These are phyloP conservation scores for Lordiphosa andalusiaca DNA, from an alignment of 2,888 invertebrate genomes.

Conservation along the genomic window DNA sequence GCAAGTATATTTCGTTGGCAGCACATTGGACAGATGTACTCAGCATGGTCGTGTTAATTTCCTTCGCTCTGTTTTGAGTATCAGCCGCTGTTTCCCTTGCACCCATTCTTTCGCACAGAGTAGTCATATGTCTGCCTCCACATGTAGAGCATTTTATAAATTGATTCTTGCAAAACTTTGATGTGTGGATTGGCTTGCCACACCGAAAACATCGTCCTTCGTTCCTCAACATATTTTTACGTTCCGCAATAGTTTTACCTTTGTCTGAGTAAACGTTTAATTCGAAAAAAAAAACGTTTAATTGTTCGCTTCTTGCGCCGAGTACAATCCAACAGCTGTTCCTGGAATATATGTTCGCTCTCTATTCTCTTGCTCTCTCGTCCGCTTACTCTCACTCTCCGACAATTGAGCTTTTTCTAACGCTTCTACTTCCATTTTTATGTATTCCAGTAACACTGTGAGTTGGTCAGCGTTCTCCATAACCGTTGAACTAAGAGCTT, in stretches of 20 bases:
- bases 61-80: too few relatives aligned
- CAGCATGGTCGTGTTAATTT: background rate
- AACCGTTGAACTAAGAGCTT: background rate
- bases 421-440: background rate
- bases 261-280: background rate
- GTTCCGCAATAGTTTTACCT: background rate
- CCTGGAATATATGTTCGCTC: background rate
- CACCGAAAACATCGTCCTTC: background rate
- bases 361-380: background rate
- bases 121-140: too few relatives aligned
- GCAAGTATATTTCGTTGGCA: slow-evolving; percentile 2
- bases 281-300: too few relatives aligned
- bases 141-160: too few relatives aligned
- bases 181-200: background rate
- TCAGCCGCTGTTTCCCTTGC: too few relatives aligned
- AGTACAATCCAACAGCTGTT: background rate
- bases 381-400: slow-evolving; percentile 1
- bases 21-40: background rate
- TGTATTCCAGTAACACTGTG: background rate
- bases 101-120: too few relatives aligned
- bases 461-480: background rate
- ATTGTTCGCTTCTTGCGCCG: background rate
- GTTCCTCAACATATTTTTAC: background rate
- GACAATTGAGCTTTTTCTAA: slow-evolving; percentile 1
- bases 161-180: background rate